phyloP scores from a whole-genome alignment of 2,113 vertebrate species.

The Callopanchax toddi region DNA sequence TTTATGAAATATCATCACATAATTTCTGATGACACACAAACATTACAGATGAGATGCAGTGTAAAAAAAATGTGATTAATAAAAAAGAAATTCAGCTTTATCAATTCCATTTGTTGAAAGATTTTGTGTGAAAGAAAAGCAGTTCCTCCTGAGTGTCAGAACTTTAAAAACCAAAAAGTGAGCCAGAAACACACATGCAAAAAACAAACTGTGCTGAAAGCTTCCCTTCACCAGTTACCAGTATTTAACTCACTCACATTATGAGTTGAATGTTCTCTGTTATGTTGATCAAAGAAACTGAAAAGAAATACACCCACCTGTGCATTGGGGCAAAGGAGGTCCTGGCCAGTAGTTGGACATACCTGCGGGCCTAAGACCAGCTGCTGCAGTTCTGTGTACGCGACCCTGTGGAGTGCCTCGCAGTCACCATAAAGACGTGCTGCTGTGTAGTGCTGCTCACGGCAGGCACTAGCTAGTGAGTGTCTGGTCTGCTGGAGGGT shows the following conservation, averaged over 20 bases:
- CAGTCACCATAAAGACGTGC: conserved; percentile 78
- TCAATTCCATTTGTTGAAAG: background rate
- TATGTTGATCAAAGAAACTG: background rate
- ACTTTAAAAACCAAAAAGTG: background rate
- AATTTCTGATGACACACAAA: background rate
- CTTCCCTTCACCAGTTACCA: conserved; percentile 46
- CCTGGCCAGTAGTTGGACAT: conserved; percentile 71
- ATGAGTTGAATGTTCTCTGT: background rate
- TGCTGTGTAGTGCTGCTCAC: conserved; percentile 76
- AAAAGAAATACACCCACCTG: conserved; percentile 76
- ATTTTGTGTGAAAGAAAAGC: background rate
- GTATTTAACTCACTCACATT: conserved; percentile 49
- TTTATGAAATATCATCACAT: no score
- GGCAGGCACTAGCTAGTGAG: conserved; percentile 69
- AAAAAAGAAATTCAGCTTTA: no score
- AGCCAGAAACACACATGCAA: background rate
- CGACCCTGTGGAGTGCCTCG: conserved; percentile 74
- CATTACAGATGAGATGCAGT: no score
- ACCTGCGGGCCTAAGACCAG: conserved; percentile 85
- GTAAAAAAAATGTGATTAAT: no score
- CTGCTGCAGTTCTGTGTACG: conserved; percentile 82
- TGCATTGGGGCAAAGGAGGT: conserved; percentile 78
- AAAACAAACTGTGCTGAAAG: conserved; percentile 31
- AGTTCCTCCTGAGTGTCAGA: background rate
- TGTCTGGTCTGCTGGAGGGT: conserved; percentile 74